A percentile compares a stretch with the other conserved stretches of the same genome.
phyloP scores from a whole-genome alignment of 2,888 invertebrate species.

The Morinoia aosen region DNA sequence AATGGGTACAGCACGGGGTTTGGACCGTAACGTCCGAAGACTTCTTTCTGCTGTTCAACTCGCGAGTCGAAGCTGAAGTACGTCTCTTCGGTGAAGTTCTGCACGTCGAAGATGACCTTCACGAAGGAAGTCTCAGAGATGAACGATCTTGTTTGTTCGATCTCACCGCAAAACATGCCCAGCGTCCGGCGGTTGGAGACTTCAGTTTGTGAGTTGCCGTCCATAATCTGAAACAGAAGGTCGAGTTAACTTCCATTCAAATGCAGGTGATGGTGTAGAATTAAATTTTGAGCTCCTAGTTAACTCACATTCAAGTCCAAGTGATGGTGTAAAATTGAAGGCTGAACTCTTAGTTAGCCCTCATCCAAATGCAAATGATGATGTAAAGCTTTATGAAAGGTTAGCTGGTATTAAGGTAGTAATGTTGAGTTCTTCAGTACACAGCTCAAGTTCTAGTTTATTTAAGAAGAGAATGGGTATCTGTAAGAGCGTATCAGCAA shows the following conservation, averaged over 20 bases:
- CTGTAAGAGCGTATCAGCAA: too few relatives aligned
- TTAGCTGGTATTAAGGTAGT: too few relatives aligned
- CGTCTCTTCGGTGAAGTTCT: constrained; percentile 93
- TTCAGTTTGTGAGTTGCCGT: constrained; percentile 90
- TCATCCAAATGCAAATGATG: too few relatives aligned
- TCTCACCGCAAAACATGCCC: constrained; percentile 93
- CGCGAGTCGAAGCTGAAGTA: constrained; percentile 89
- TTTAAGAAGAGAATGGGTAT: too few relatives aligned
- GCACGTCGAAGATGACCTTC: constrained; percentile 90
- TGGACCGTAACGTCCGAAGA: constrained; percentile 89
- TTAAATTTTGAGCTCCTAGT: background rate
- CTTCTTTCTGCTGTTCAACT: constrained; percentile 78
- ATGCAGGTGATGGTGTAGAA: background rate
- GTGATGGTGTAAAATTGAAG: background rate
- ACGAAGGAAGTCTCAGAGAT: constrained; percentile 95
- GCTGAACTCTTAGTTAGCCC: background rate
- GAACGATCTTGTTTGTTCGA: constrained; percentile 93
- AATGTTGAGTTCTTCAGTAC: too few relatives aligned
- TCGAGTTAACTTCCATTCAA: background rate
- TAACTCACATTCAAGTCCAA: background rate
- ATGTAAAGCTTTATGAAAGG: too few relatives aligned
- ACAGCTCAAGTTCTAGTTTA: too few relatives aligned
- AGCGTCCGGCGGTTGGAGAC: constrained; percentile 88
- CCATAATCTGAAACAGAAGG: constrained; percentile 81
- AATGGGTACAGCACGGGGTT: constrained; percentile 94